Evolutionary conservation across 2,113 vertebrate species (phyloP).

Genomic region (Nothocercus julius): DNA sequence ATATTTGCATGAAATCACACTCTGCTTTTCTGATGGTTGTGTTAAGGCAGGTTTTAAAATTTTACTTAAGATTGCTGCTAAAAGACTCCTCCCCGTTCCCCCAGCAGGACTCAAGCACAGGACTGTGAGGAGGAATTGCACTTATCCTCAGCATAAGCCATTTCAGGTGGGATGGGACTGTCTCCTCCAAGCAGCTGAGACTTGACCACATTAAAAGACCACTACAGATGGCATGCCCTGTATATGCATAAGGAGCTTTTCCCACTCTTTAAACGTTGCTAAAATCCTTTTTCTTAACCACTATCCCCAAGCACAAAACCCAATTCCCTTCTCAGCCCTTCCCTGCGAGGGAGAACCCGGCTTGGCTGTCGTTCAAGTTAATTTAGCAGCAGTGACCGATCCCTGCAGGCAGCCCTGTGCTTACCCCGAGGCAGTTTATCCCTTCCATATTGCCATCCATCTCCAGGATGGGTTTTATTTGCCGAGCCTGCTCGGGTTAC

Average conservation of each 20-base stretch:
- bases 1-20: not conserved
- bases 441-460: not conserved
- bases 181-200: not conserved
- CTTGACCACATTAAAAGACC: not conserved
- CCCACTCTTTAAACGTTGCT: not conserved
- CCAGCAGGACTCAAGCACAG: not conserved
- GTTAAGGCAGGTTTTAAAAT: not conserved
- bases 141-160: conserved; percentile 16
- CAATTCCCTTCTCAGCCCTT: not conserved
- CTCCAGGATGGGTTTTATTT: not conserved
- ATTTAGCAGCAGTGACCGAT: not conserved
- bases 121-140: not conserved
- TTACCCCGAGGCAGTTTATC: not conserved
- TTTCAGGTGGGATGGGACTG: not conserved
- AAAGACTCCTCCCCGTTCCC: not conserved
- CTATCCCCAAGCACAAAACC: rapidly evolving
- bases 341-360: not conserved
- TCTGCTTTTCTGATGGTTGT: not conserved
- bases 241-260: conserved; percentile 33
- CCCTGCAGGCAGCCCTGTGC: not conserved
- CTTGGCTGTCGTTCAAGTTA: not conserved
- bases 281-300: not conserved
- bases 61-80: not conserved
- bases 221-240: not conserved
- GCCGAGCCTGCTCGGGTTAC: not conserved